A percentile compares a stretch with the other conserved stretches of the same genome.
Conservation (phyloP, 1,140 invertebrate species). For the Pseudoatta argentina region DNA sequence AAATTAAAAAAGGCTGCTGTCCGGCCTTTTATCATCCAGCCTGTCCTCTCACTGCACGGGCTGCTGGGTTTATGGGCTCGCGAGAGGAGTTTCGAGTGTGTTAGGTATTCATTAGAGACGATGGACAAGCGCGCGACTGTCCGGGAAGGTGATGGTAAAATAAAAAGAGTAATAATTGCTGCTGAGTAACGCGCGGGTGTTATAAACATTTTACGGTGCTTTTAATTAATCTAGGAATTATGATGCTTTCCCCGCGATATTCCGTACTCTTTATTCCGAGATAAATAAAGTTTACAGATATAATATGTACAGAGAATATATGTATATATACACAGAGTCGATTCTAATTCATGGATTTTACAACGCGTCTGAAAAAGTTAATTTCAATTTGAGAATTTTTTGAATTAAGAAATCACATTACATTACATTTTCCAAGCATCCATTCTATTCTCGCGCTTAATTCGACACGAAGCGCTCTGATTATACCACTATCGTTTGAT, state of each 20-base stretch:
- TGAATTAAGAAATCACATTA: neutral
- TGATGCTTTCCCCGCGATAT: neutral
- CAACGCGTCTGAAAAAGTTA: neutral
- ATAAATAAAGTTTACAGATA: neutral
- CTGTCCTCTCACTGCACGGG: slow-evolving; percentile 18
- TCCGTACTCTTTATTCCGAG: neutral
- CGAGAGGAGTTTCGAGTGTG: slow-evolving; percentile 64
- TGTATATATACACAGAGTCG: neutral
- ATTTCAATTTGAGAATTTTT: neutral
- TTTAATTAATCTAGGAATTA: slow-evolving; percentile 73
- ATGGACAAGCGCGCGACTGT: slow-evolving; percentile 49
- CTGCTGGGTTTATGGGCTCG: slow-evolving; percentile 64
- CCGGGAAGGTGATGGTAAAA: slow-evolving; percentile 44
- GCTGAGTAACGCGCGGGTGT: slow-evolving; percentile 33
- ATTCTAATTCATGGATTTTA: neutral
- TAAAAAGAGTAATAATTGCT: slow-evolving; percentile 69
- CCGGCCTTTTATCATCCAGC: slow-evolving; percentile 65
- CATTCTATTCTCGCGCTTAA: neutral
- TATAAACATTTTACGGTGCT: slow-evolving; percentile 73
- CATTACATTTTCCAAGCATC: neutral
- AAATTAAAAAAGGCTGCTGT: slow-evolving; percentile 66
- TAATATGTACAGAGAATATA: neutral
- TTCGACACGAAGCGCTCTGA: neutral
- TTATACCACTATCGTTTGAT: slow-evolving; percentile 21
- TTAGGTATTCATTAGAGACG: slow-evolving; percentile 75